Evolutionary conservation across 2,888 invertebrate genomes (phyloP).

Genomic region (Panzeria rudis): DNA sequence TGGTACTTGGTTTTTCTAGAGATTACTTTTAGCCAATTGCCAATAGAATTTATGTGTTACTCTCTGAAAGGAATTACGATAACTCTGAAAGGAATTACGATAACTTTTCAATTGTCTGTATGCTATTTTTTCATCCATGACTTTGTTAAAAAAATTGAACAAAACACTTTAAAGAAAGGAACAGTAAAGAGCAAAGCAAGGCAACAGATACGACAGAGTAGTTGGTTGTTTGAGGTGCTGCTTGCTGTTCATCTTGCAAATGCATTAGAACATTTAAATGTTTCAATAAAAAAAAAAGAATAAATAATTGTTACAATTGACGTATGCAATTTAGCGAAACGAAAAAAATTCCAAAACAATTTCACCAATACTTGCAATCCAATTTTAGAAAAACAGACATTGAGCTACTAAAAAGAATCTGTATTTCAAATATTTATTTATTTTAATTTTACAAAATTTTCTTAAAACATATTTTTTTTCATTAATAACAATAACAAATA

Average conservation of each 20-base stretch:
- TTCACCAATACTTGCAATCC: constrained; percentile 28
- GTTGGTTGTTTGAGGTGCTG: constrained; percentile 5
- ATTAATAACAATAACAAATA: constrained; percentile 52
- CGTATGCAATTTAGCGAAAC: constrained; percentile 59
- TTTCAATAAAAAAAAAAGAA: constrained; percentile 57
- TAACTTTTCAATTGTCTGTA: too few species aligned
- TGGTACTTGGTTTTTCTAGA: too few species aligned
- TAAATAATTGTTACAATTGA: constrained; percentile 67
- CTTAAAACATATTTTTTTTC: constrained; percentile 48
- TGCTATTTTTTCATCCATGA: constrained; percentile 9
- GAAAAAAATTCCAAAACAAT: constrained; percentile 44
- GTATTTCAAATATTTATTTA: constrained; percentile 21
- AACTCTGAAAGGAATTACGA: too few species aligned
- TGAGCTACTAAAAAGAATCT: constrained; percentile 31
- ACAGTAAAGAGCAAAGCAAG: constrained; percentile 1
- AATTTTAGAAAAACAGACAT: constrained; percentile 50
- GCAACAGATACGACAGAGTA: constrained; percentile 11
- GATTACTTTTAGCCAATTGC: too few species aligned
- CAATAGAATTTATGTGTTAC: too few species aligned
- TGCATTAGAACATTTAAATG: constrained; percentile 60
- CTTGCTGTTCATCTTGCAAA: constrained; percentile 37
- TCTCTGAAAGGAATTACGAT: too few species aligned
- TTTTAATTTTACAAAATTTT: constrained; percentile 27
- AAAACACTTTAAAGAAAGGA: not conserved
- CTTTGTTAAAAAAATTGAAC: not conserved